Percentiles rank a stretch among this genome's conserved stretches.
phyloP scores from a whole-genome alignment of 2,113 vertebrate species.

The Collichthys lucidus region DNA sequence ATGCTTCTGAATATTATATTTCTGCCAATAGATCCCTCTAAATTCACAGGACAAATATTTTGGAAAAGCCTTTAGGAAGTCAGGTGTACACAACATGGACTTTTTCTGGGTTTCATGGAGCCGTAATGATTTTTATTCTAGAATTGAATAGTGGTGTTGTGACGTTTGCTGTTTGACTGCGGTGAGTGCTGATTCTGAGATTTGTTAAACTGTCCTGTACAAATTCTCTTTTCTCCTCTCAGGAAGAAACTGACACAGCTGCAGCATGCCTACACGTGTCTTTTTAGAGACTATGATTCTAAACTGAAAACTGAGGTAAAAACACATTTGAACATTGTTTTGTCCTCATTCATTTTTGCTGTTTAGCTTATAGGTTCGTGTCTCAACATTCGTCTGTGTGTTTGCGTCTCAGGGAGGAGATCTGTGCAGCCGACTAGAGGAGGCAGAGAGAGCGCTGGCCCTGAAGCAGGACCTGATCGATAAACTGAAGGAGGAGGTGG shows the following conservation, averaged over 20 bases:
- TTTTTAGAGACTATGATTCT: constrained; percentile 90
- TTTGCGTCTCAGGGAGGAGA: constrained; percentile 79
- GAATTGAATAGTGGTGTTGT: background rate
- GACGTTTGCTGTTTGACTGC: background rate
- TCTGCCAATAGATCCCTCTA: too few relatives aligned
- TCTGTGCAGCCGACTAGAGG: constrained; percentile 85
- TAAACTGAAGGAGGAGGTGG: constrained; percentile 91
- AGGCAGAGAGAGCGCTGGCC: constrained; percentile 91
- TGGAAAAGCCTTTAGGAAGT: too few relatives aligned
- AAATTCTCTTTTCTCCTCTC: background rate
- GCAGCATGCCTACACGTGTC: constrained; percentile 91
- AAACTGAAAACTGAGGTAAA: constrained; percentile 85
- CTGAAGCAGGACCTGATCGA: constrained; percentile 93
- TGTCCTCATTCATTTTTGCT: background rate
- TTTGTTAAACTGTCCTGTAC: background rate
- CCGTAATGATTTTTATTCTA: background rate
- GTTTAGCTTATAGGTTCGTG: background rate
- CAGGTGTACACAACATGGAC: too few relatives aligned
- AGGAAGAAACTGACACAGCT: constrained; percentile 93
- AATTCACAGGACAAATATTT: too few relatives aligned
- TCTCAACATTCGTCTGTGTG: background rate
- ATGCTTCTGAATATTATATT: too few relatives aligned
- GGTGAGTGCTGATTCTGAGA: background rate
- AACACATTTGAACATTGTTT: background rate
- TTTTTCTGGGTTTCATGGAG: background rate